Percentiles rank a stretch among this genome's conserved stretches.
Evolutionary conservation across 2,797 vertebrate species (phyloP).

Genomic region (Argyrosomus regius): DNA sequence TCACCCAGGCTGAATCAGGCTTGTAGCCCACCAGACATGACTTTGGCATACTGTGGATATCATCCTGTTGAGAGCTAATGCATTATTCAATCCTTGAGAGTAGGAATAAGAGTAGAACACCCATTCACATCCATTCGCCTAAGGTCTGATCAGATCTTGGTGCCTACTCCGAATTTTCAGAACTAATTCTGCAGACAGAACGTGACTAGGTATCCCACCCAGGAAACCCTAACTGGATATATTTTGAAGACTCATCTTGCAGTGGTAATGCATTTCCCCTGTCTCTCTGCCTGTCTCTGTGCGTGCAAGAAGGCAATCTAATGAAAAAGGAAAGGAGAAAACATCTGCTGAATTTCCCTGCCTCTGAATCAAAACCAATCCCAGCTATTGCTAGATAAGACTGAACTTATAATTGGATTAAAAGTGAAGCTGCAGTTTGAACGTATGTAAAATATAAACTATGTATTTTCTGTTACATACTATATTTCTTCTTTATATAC

Average conservation of each 20-base stretch:
- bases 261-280: conserved; percentile 57
- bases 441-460: conserved; percentile 10
- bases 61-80: conserved; percentile 60
- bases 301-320: conserved; percentile 39
- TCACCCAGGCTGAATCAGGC: conserved; percentile 41
- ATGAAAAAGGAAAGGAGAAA: conserved; percentile 51
- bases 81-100: conserved; percentile 71
- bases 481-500: neutral
- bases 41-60: conserved; percentile 56
- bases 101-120: conserved; percentile 50
- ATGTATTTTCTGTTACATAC: conserved; percentile 2
- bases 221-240: conserved; percentile 44
- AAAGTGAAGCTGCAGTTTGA: conserved; percentile 23
- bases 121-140: conserved; percentile 49
- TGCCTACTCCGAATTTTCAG: conserved; percentile 43
- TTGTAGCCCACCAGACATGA: conserved; percentile 37
- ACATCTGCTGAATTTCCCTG: conserved; percentile 46
- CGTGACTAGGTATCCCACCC: conserved; percentile 33
- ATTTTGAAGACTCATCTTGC: conserved; percentile 50
- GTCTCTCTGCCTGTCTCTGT: conserved; percentile 32
- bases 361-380: conserved; percentile 55
- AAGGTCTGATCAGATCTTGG: conserved; percentile 58
- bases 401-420: conserved; percentile 47
- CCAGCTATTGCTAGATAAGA: conserved; percentile 36
- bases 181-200: conserved; percentile 49